phyloP scores from a whole-genome alignment of 2,888 invertebrate genomes.

The Amorpha juglandis region DNA sequence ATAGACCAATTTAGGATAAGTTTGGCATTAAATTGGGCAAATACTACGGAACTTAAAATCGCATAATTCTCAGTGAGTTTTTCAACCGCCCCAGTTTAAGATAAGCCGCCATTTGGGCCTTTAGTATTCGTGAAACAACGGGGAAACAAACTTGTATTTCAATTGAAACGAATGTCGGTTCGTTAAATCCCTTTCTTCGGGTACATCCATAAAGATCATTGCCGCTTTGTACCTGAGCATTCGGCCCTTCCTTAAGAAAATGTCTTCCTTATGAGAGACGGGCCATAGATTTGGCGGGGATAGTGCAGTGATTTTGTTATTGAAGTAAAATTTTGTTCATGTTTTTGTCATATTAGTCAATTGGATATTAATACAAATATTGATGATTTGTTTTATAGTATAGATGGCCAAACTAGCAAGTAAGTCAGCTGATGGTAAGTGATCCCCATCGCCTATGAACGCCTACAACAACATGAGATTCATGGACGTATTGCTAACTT shows the following conservation, averaged over 20 bases:
- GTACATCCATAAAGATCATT: conserved; percentile 31
- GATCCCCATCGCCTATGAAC: too few species aligned
- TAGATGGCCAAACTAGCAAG: too few species aligned
- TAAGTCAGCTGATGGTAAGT: too few species aligned
- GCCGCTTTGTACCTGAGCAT: conserved; percentile 31
- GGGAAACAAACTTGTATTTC: conserved; percentile 43
- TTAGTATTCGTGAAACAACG: conserved; percentile 36
- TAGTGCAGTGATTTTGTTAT: neutral
- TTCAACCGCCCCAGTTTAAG: conserved; percentile 20
- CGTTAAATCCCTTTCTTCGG: conserved; percentile 49
- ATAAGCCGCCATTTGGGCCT: conserved; percentile 24
- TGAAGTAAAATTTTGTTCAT: neutral
- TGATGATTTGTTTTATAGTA: too few species aligned
- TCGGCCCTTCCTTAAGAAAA: conserved; percentile 30
- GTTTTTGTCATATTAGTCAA: too few species aligned
- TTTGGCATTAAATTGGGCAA: too few species aligned
- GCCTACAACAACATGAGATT: too few species aligned
- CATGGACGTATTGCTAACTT: too few species aligned
- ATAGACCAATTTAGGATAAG: neutral
- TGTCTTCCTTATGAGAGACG: conserved; percentile 29
- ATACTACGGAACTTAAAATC: neutral
- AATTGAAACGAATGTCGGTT: conserved; percentile 45
- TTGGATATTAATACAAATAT: too few species aligned
- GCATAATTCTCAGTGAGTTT: conserved; percentile 6
- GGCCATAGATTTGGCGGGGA: conserved; percentile 14